Evolutionary conservation across 2,888 invertebrate species (phyloP), one percentile per base, ranked within the genome.

Genomic region (Frankliniella fusca): DNA sequence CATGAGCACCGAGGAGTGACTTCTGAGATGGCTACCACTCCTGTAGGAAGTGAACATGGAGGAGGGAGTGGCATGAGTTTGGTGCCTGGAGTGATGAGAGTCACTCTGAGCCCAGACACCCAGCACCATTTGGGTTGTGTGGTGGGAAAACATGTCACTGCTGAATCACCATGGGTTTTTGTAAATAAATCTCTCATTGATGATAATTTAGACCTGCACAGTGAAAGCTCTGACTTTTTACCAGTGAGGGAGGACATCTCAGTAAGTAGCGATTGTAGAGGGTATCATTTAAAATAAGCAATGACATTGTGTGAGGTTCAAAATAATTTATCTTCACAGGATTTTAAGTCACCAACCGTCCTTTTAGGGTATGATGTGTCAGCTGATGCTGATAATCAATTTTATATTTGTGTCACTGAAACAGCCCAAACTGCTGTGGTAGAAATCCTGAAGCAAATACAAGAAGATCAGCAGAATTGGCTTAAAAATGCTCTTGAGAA

Each of bases 151-250:
- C 90, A 94, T 86, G 90, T 95, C 0, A 93, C 92, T 0, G 91
- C 92, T 27, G 94, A 94, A 86, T 92, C 91, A 85, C 94, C 94
- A 0, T 95, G 94, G 94, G 92, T 92, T 83, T 89, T 89, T 83
- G 88, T 94, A 0, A 88, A 88, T 28, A 94, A 91, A 87, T 90
- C 90, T 54, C 88, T 90, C 80, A 88, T 95, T 1, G 89, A 91
- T 81, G 93, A 94, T 85, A 89, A 90, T 82, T 89, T 94, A 81
- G 91, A 92, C 3, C 84, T 90, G 0, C 89, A 91, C 80, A 90
- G 90, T 23, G 91, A 89, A 83, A 88, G 87, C 83, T 90, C 89
- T 11, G 90, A 90, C 81, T 90, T 91, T 84, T 83, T 89, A 15
- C 86, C 88, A 0, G 84, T 90, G 8, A 88, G 87, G 81, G 84